Percentiles rank a stretch among this genome's conserved stretches.
These are phyloP conservation scores for Enoplosus armatus DNA, from an alignment of 2,797 vertebrate species.

Conservation along the genomic window DNA sequence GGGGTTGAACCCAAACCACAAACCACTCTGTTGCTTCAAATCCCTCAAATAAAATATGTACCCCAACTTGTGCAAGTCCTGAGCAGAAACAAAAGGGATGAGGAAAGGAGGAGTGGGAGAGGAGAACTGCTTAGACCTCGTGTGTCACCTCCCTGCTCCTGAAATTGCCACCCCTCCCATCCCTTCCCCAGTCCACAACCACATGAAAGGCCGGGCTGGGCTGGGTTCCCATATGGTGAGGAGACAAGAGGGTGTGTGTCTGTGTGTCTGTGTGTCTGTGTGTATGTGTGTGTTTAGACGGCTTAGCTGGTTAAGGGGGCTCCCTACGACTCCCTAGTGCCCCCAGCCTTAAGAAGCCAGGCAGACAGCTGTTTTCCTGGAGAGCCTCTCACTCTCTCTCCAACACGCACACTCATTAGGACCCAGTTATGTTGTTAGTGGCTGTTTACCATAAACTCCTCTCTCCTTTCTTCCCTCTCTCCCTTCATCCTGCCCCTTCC, in stretches of 20 bases:
- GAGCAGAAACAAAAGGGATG: conserved; percentile 65
- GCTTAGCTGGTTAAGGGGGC: conserved; percentile 58
- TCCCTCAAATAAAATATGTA: conserved; percentile 20
- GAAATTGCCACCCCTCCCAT: conserved; percentile 60
- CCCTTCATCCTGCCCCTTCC: conserved; percentile 16
- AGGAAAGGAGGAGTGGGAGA: conserved; percentile 42
- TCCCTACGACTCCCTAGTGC: conserved; percentile 60
- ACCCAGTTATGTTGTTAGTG: conserved; percentile 73
- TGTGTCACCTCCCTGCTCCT: conserved; percentile 67
- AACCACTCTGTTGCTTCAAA: conserved; percentile 56
- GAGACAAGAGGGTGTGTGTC: conserved; percentile 62
- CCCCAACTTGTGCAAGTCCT: conserved; percentile 44
- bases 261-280: conserved; percentile 29
- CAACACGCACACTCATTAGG: conserved; percentile 67
- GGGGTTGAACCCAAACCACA: conserved; percentile 65
- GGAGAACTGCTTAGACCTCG: conserved; percentile 30
- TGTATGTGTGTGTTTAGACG: conserved; percentile 40
- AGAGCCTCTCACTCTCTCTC: conserved; percentile 41
- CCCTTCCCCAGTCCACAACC: conserved; percentile 59
- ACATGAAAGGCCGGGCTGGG: conserved; percentile 78
- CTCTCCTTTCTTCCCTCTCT: conserved; percentile 11
- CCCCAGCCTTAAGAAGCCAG: conserved; percentile 57
- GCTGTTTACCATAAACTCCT: conserved; percentile 71
- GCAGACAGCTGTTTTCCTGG: conserved; percentile 71
- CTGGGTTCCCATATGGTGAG: conserved; percentile 77